Conservation (phyloP, 2,888 invertebrate species). For the Diabrotica balteata region DNA sequence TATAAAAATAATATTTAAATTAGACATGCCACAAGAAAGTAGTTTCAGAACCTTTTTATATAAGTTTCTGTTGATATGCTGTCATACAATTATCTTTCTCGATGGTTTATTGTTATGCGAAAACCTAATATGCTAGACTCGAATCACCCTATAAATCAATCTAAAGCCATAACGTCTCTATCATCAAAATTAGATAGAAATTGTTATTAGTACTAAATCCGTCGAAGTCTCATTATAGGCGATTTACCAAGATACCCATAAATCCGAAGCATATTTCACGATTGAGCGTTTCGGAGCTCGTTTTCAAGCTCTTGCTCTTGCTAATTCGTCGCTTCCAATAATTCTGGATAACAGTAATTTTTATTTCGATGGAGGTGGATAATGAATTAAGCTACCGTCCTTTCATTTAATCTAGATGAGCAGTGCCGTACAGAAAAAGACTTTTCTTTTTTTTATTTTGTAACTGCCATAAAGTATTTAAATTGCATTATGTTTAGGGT, state of each 20-base stretch:
- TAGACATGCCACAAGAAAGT: too few relatives aligned
- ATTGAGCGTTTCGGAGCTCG: conserved; percentile 12
- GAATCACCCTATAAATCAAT: background rate
- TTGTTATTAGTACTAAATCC: conserved; percentile 18
- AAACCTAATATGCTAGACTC: too few relatives aligned
- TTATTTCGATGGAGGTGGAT: conserved; percentile 19
- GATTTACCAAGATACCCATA: conserved; percentile 26
- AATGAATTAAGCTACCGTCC: conserved; percentile 13
- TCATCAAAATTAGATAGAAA: conserved; percentile 22
- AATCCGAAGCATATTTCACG: conserved; percentile 25
- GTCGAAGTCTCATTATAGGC: conserved; percentile 23
- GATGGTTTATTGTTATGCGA: too few relatives aligned
- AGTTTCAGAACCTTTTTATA: too few relatives aligned
- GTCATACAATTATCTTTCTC: too few relatives aligned
- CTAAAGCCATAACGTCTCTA: background rate
- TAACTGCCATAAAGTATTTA: background rate
- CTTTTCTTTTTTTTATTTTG: background rate
- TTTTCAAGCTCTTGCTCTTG: conserved; percentile 4
- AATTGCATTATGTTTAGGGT: too few relatives aligned
- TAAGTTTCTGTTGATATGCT: too few relatives aligned
- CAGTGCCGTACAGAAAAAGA: too few relatives aligned
- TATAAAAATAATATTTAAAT: too few relatives aligned
- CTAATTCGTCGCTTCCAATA: conserved; percentile 21
- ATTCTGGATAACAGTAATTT: conserved; percentile 24
- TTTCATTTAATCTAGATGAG: background rate